A percentile compares a stretch with the other conserved stretches of the same genome.
Conservation (phyloP, 2,113 vertebrate species). For the Myanophis thanlyinensis region DNA sequence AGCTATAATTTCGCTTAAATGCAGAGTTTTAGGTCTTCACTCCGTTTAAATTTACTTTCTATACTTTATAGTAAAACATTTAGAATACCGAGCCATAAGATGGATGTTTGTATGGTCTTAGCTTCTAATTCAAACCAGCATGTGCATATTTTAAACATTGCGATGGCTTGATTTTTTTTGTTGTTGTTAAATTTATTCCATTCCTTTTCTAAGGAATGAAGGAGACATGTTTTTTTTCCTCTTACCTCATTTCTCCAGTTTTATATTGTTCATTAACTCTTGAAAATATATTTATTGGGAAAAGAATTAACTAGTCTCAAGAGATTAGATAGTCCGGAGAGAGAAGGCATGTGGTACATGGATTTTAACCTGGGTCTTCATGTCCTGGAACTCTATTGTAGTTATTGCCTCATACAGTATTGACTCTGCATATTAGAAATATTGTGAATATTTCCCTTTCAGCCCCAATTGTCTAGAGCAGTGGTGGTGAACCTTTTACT, state of each 20-base stretch:
- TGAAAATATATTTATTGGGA: neutral
- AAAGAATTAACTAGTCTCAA: neutral
- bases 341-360: neutral
- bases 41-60: conserved; percentile 15
- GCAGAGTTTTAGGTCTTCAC: neutral
- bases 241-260: neutral
- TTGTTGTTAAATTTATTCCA: neutral
- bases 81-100: neutral
- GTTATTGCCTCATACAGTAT: neutral
- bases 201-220: neutral
- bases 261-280: neutral
- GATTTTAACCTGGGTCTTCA: neutral
- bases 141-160: neutral
- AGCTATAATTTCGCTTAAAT: neutral
- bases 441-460: neutral
- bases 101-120: neutral
- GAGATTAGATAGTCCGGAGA: neutral
- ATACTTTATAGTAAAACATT: conserved; percentile 15
- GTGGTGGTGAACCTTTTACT: no score
- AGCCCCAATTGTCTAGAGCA: no score
- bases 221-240: neutral
- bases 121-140: neutral
- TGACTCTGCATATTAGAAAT: neutral
- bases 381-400: neutral
- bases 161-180: neutral